These are phyloP conservation scores for Lithosia quadra DNA, from an alignment of 2,888 invertebrate species.

Conservation along the genomic window DNA sequence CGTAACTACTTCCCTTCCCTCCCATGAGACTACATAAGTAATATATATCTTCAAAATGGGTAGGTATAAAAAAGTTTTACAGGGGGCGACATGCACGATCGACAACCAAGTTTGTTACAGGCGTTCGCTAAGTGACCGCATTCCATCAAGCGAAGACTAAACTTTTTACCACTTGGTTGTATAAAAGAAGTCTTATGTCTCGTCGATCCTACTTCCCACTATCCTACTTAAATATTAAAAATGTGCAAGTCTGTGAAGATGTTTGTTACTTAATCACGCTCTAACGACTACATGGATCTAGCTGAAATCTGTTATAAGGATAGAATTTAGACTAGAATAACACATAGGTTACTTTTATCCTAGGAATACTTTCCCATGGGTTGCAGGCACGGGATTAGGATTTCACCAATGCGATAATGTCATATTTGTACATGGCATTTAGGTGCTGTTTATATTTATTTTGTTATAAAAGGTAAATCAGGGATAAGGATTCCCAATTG, in stretches of 20 bases:
- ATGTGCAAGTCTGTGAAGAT: too few relatives aligned
- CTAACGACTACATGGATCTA: too few relatives aligned
- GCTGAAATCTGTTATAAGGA: too few relatives aligned
- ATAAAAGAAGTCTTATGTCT: neutral
- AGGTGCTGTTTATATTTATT: neutral
- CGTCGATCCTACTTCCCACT: too few relatives aligned
- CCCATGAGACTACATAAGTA: constrained; percentile 1
- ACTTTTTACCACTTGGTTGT: neutral
- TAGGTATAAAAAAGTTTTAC: constrained; percentile 11
- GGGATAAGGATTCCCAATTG: neutral
- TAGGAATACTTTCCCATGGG: too few relatives aligned
- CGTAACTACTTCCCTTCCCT: neutral
- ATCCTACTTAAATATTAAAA: too few relatives aligned
- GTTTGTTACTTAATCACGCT: too few relatives aligned
- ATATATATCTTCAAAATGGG: neutral
- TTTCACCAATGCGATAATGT: too few relatives aligned
- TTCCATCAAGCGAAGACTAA: neutral
- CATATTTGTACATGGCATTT: neutral
- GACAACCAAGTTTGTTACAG: neutral
- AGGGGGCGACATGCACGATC: constrained; percentile 1
- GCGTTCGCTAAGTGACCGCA: neutral
- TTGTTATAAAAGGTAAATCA: neutral
- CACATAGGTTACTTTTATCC: too few relatives aligned
- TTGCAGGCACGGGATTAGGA: too few relatives aligned
- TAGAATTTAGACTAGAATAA: too few relatives aligned